Percentiles rank a stretch among this genome's conserved stretches.
These are phyloP conservation scores for Hemibagrus guttatus DNA, from an alignment of 2,797 vertebrate genomes.

Conservation along the genomic window DNA sequence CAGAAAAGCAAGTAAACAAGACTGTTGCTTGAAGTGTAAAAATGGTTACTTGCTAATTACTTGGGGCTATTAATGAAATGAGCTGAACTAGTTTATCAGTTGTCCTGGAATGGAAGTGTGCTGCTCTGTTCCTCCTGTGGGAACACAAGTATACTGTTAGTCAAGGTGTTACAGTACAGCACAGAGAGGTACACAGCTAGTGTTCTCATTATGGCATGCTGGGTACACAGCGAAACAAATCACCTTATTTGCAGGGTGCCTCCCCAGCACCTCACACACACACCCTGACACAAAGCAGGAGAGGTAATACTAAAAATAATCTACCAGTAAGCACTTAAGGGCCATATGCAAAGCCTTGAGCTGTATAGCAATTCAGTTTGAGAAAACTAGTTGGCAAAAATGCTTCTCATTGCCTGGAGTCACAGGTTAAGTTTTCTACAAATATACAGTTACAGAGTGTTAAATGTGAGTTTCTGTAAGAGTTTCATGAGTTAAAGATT, in stretches of 20 bases:
- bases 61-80: slow-evolving; percentile 40
- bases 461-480: slow-evolving; percentile 27
- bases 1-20: neutral
- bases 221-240: slow-evolving; percentile 37
- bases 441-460: slow-evolving; percentile 20
- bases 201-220: slow-evolving; percentile 43
- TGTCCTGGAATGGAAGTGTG: slow-evolving; percentile 34
- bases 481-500: slow-evolving; percentile 26
- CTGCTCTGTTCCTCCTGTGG: neutral
- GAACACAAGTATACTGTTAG: slow-evolving; percentile 27
- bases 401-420: neutral
- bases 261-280: slow-evolving; percentile 2
- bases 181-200: neutral
- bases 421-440: slow-evolving; percentile 4
- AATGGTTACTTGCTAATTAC: slow-evolving; percentile 28
- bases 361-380: neutral
- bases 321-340: slow-evolving; percentile 10
- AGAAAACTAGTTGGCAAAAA: slow-evolving; percentile 13
- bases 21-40: neutral
- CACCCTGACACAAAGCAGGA: slow-evolving; percentile 2
- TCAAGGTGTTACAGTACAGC: slow-evolving; percentile 13
- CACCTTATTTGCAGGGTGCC: slow-evolving; percentile 30
- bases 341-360: slow-evolving; percentile 10
- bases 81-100: slow-evolving; percentile 41
- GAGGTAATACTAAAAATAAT: slow-evolving; percentile 33